Evolutionary conservation across 2,888 invertebrate species (phyloP).

Genomic region (Cerastis rubricosa): DNA sequence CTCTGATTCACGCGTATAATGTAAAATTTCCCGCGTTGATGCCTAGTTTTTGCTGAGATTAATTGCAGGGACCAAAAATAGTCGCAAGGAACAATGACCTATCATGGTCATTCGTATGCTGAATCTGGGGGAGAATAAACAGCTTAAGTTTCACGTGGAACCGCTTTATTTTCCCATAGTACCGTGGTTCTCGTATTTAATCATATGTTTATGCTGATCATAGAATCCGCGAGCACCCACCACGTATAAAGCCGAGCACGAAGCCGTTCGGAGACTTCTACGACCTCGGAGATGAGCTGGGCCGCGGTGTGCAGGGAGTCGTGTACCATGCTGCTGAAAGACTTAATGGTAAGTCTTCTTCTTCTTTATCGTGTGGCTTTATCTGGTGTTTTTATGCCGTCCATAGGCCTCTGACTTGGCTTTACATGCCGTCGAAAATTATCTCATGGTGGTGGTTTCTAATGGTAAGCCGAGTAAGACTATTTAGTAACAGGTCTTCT

Average conservation of each 20-base stretch:
- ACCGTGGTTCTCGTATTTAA: neutral
- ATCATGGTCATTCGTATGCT: neutral
- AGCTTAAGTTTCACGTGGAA: neutral
- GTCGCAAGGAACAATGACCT: neutral
- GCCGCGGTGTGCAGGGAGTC: constrained; percentile 97
- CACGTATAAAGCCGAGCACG: constrained; percentile 93
- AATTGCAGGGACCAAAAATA: neutral
- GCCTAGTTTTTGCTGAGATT: neutral
- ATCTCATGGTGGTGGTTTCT: constrained; percentile 59
- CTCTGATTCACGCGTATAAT: neutral
- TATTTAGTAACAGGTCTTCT: neutral
- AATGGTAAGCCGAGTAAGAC: constrained; percentile 85
- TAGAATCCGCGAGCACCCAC: constrained; percentile 87
- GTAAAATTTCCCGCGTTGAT: neutral
- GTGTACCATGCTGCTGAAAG: constrained; percentile 97
- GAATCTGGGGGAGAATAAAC: neutral
- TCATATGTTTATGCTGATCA: neutral
- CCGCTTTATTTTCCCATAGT: too few species aligned
- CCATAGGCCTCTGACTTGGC: too few species aligned
- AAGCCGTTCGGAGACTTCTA: constrained; percentile 95
- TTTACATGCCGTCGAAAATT: too few species aligned
- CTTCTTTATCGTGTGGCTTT: too few species aligned
- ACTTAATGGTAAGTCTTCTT: constrained; percentile 88
- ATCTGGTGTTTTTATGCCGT: too few species aligned
- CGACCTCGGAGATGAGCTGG: constrained; percentile 97